Base-by-base conservation (phyloP, 2,113 vertebrate species). In the Rhombomys opimus region DNA sequence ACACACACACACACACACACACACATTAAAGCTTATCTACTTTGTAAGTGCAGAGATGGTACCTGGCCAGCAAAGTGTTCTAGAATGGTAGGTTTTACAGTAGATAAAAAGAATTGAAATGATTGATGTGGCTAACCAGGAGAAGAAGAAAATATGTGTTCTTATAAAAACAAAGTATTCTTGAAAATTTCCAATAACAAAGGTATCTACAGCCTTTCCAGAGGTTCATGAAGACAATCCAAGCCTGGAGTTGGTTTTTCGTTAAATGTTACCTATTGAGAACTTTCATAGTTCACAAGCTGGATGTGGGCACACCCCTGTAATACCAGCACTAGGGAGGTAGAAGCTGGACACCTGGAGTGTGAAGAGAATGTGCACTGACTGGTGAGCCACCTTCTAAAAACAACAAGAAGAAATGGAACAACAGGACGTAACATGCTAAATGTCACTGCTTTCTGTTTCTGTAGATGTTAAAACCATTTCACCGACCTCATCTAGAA, bases 401-500 rank as follows among this genome's bases (percentile, higher is more conserved):
- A 87, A 63, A 30, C 41, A 65, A 46, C 7, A 68, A 35, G 46
- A 57, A 10, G 72, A 27, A 14, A n/a, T 30, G 13, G 70, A 87
- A 68, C 20, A 32, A 10, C 23, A 67, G 14, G 20, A 5, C 88
- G 73, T 75, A 86, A 70, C 25, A 85, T 73, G 13, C 61, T 25
- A 52, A 46, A 46, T 46, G 46, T 81, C n/a, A 54, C 76, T 61
- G 13, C n/a, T 72, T 7, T 98, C 97, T 95, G 15, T 82, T 5
- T 96, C 98, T 97, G 7, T 86, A 98, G 99, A 98, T 67, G 80
- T 95, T 57, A 98, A 96, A 72, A 97, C 97, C 94, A 72, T 52
- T 27, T 80, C 11, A 12, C 99, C 98, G 0, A 6, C 77, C 76
- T 99, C 98, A 1, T 98, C 98, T 52, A 68, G 89, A 96, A 98